Percentiles rank a stretch among this genome's conserved stretches.
phyloP scores from a whole-genome alignment of 2,113 vertebrate species.

The Psilopogon haemacephalus region DNA sequence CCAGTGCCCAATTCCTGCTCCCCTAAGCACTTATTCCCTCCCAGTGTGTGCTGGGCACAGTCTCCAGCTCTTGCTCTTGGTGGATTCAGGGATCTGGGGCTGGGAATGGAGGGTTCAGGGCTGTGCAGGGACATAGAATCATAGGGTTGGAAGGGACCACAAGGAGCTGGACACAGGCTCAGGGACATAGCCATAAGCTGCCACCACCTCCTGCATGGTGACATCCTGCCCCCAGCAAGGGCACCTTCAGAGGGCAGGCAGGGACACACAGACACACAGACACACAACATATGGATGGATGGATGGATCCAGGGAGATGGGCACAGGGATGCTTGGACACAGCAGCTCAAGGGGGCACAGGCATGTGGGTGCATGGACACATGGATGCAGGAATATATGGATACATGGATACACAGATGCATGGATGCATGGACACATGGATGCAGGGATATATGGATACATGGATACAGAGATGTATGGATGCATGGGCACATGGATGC shows the following conservation, averaged over 20 bases:
- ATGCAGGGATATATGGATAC: fast-evolving
- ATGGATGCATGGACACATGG: background rate
- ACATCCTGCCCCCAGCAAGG: fast-evolving
- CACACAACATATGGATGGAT: background rate
- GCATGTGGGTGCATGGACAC: fast-evolving
- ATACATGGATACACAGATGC: fast-evolving
- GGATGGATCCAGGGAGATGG: background rate
- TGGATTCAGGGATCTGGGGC: fast-evolving
- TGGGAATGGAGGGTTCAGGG: background rate
- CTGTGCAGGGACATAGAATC: background rate
- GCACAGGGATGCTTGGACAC: background rate
- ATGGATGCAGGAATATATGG: too few relatives aligned
- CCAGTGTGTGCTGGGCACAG: background rate
- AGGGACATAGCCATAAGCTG: background rate
- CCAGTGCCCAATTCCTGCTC: too few relatives aligned
- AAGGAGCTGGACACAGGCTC: fast-evolving
- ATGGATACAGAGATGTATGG: fast-evolving
- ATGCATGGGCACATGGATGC: background rate
- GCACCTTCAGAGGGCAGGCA: background rate
- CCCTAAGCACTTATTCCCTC: background rate
- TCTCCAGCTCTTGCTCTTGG: fast-evolving
- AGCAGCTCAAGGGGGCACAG: too few relatives aligned
- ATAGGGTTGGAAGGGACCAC: too few relatives aligned
- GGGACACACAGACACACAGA: fast-evolving
- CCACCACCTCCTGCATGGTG: background rate